A percentile compares a stretch with the other conserved stretches of the same genome.
Evolutionary conservation across 2,797 vertebrate species (phyloP).

Genomic region (Anolis apletophallus): DNA sequence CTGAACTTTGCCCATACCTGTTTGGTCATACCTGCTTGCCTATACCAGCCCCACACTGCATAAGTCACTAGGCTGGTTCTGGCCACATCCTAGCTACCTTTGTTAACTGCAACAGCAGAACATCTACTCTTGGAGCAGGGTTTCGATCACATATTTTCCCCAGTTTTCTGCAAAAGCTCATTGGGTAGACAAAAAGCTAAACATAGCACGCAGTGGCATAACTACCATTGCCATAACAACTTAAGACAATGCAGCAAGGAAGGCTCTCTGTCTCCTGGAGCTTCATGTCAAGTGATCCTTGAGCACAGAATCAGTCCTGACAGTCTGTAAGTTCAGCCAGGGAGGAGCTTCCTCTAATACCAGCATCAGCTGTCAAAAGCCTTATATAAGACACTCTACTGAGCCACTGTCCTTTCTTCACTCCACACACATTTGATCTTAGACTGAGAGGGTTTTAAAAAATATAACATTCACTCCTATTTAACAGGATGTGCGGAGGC

Average conservation of each 20-base stretch:
- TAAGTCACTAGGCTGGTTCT: no score
- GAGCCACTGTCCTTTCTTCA: background rate
- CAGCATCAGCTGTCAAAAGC: background rate
- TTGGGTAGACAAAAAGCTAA: background rate
- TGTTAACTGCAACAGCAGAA: background rate
- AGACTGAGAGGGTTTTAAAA: background rate
- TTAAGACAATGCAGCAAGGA: background rate
- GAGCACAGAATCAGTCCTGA: accelerated
- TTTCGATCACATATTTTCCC: background rate
- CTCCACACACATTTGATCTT: background rate
- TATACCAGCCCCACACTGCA: no score
- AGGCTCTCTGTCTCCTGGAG: background rate
- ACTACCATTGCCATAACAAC: conserved; percentile 11
- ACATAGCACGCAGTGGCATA: background rate
- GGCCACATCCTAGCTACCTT: background rate
- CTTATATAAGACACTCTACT: background rate
- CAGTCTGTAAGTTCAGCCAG: background rate
- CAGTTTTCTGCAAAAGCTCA: background rate
- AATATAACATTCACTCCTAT: background rate
- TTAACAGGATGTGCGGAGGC: background rate
- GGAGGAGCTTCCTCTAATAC: conserved; percentile 12
- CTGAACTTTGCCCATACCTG: no score
- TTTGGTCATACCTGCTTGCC: no score
- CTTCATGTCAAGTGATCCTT: accelerated
- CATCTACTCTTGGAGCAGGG: conserved; percentile 12